Evolutionary conservation across 2,888 invertebrate genomes (phyloP).

Genomic region (Andrena trimmerana): DNA sequence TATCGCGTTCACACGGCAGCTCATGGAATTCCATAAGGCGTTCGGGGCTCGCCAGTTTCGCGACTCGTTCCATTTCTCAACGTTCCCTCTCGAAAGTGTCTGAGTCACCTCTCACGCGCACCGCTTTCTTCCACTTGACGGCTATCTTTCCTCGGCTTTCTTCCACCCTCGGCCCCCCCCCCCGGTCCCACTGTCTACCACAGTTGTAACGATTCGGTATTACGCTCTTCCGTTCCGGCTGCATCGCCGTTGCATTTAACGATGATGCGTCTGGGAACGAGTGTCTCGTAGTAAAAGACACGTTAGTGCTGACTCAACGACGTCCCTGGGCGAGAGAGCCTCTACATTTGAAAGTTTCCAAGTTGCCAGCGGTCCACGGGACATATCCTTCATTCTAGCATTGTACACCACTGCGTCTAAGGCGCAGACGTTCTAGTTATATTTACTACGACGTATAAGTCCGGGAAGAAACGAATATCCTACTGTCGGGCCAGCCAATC

Average conservation of each 20-base stretch:
- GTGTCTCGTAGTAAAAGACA: neutral
- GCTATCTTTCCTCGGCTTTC: constrained; percentile 23
- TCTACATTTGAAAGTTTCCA: neutral
- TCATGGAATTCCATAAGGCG: constrained; percentile 61
- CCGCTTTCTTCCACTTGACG: constrained; percentile 23
- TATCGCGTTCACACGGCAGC: constrained; percentile 51
- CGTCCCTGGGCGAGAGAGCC: neutral
- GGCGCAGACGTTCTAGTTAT: too few relatives aligned
- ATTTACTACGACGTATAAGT: too few relatives aligned
- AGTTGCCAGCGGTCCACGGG: neutral
- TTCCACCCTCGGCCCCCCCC: constrained; percentile 1
- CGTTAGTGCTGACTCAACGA: neutral
- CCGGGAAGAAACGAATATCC: too few relatives aligned
- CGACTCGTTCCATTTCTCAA: constrained; percentile 59
- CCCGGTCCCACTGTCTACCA: constrained; percentile 2
- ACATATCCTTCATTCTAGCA: too few relatives aligned
- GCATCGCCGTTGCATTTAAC: constrained; percentile 15
- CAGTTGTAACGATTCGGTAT: constrained; percentile 22
- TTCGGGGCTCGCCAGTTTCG: constrained; percentile 50
- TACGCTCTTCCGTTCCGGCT: constrained; percentile 12
- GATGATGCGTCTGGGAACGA: constrained; percentile 22
- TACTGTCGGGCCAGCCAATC: too few relatives aligned
- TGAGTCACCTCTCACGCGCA: constrained; percentile 39
- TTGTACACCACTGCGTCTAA: too few relatives aligned
- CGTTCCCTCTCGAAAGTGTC: constrained; percentile 54